Conservation (phyloP, 2,888 invertebrate genomes). For the Lithophane leautieri region DNA sequence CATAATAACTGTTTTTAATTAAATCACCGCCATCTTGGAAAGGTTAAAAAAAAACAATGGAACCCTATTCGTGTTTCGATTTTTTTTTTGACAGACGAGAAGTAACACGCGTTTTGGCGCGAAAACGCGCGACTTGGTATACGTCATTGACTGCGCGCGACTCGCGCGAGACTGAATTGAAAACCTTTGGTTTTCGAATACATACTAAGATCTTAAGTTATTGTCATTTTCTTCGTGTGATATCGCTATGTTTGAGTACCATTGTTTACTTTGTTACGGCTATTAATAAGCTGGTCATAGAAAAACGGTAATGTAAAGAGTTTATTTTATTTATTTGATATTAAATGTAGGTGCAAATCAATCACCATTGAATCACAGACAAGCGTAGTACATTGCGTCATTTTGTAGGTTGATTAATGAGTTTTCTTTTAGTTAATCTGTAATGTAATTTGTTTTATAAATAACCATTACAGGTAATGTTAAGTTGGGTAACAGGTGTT, state of each 20-base stretch:
- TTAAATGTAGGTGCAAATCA: slow-evolving; percentile 52
- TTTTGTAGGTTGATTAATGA: slow-evolving; percentile 62
- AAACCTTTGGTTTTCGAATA: slow-evolving; percentile 63
- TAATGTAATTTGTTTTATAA: slow-evolving; percentile 53
- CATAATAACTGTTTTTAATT: slow-evolving; percentile 16
- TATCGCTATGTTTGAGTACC: slow-evolving; percentile 44
- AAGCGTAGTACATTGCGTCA: slow-evolving; percentile 66
- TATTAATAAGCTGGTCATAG: not conserved
- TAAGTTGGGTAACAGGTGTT: not conserved
- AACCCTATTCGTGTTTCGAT: slow-evolving; percentile 63
- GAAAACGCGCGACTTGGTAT: slow-evolving; percentile 71
- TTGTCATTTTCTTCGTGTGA: slow-evolving; percentile 35
- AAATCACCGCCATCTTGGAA: slow-evolving; percentile 48
- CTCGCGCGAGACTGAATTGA: slow-evolving; percentile 81
- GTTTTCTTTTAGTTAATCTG: slow-evolving; percentile 44
- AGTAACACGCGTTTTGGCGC: slow-evolving; percentile 79
- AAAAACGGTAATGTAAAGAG: slow-evolving; percentile 43
- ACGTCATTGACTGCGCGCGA: slow-evolving; percentile 74
- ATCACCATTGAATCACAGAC: slow-evolving; percentile 63
- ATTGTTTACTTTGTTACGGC: slow-evolving; percentile 38
- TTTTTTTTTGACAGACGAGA: slow-evolving; percentile 70
- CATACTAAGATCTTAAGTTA: slow-evolving; percentile 53
- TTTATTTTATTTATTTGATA: not conserved
- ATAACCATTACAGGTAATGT: slow-evolving; percentile 1
- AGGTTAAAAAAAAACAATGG: slow-evolving; percentile 30